Conservation (phyloP, 2,888 invertebrate species). For the Melinaea menophilus region DNA sequence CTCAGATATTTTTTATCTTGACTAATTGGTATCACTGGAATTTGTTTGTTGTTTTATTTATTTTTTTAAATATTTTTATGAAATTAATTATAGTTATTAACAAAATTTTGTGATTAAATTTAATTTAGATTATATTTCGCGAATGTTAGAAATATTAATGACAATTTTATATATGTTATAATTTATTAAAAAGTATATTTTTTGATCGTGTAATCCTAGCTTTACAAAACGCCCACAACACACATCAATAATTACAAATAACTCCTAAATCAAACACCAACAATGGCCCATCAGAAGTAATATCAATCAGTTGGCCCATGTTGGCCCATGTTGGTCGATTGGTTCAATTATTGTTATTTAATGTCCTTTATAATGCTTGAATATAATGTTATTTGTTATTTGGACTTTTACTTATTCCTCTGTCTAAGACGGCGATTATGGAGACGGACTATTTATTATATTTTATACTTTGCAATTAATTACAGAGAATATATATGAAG, state of each 20-base stretch:
- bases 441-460: constrained; percentile 36
- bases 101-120: not conserved
- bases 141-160: not conserved
- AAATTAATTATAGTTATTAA: not conserved
- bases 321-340: constrained; percentile 42
- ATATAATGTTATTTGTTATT: constrained; percentile 72
- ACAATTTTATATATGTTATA: not conserved
- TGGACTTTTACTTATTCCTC: constrained; percentile 59
- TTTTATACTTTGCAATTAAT: not conserved
- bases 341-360: constrained; percentile 76
- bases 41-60: constrained; percentile 4
- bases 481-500: not conserved
- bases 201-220: not conserved
- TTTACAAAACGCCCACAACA: constrained; percentile 23
- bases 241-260: constrained; percentile 31
- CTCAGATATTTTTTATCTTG: constrained; percentile 36
- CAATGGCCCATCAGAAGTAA: constrained; percentile 43
- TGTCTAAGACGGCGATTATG: constrained; percentile 48
- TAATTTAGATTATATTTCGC: not conserved
- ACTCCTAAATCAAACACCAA: constrained; percentile 40
- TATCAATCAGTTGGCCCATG: constrained; percentile 60
- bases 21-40: constrained; percentile 31
- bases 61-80: not conserved
- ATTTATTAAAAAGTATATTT: not conserved
- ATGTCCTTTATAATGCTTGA: constrained; percentile 65